Evolutionary conservation across 2,888 invertebrate species (phyloP), one percentile per base, ranked within the genome.

Genomic region (Deroplatys truncata): DNA sequence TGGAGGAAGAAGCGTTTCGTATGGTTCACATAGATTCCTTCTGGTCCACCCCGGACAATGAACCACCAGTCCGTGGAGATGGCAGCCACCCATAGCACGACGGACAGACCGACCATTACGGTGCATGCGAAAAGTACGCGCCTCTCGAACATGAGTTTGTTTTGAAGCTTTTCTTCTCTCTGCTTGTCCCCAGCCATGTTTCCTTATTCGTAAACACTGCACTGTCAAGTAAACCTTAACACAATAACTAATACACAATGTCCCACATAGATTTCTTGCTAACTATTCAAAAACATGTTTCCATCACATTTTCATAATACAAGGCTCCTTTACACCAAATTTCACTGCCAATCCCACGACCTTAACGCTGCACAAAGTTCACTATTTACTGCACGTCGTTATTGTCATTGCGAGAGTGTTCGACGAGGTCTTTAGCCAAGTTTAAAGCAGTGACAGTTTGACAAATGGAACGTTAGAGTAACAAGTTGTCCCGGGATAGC

Each of bases 1-100:
- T 94, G 95, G 89, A 97, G 93, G 92, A 93, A 95, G 92, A 95
- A 96, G 89, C 95, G 93, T 16, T 94, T 94, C 43, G 94, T 95
- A 88, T 94, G 93, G 0, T 94, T 94, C 90, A 96, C 93, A 92
- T 94, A 95, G 91, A 95, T 94, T 84, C 93, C 93, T 29, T 91
- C 88, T 28, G 92, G 91, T 72, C 93, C 93, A 0, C 93, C 93
- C 89, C 92, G 90, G 90, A 97, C 95, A 84, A 95, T 94, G 91
- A 96, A 89, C 97, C 97, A 97, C 92, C 96, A 96, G 92, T 96
- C 95, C 5, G 97, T 97, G 91, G 96, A 95, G 86, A 97, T 96
- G 31, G 97, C 96, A 25, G 96, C 93, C 85, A 96, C 95, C 97
- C 97, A 97, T 84, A 97, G 92, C 89, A 97, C 94, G 7, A 96